Conservation (phyloP, 2,888 invertebrate genomes). For the Hyalella azteca region DNA sequence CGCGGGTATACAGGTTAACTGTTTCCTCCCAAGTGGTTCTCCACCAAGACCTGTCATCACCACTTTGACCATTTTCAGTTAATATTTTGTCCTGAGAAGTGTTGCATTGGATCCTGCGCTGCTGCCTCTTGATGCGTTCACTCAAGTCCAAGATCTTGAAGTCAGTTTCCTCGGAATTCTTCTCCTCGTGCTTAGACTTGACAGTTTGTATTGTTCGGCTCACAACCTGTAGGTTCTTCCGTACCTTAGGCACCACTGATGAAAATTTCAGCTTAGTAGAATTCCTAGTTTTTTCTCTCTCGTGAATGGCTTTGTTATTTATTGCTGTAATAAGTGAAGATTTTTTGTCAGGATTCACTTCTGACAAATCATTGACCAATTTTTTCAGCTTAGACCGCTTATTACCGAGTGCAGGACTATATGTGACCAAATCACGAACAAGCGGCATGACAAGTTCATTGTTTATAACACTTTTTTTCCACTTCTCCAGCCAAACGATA, state of each 20-base stretch:
- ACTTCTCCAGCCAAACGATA: neutral
- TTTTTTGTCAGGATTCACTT: neutral
- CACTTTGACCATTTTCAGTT: neutral
- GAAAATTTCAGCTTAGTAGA: neutral
- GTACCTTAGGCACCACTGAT: neutral
- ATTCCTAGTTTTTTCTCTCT: too few species aligned
- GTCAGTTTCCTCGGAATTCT: neutral
- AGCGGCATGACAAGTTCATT: neutral
- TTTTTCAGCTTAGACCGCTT: neutral
- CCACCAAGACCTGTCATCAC: neutral
- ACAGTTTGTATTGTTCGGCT: conserved; percentile 10
- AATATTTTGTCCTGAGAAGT: too few species aligned
- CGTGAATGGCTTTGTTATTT: neutral
- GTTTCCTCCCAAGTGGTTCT: neutral
- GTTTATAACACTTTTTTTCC: neutral
- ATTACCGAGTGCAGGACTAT: neutral
- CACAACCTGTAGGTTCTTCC: neutral
- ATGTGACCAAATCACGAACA: neutral
- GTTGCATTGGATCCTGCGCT: neutral
- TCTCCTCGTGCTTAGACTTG: neutral
- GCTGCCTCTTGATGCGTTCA: neutral
- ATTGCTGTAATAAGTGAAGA: neutral
- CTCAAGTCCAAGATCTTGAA: neutral
- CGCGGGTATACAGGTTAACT: neutral
- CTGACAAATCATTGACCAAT: neutral